Conservation (phyloP, 2,888 invertebrate genomes). For the Anorthoa munda region DNA sequence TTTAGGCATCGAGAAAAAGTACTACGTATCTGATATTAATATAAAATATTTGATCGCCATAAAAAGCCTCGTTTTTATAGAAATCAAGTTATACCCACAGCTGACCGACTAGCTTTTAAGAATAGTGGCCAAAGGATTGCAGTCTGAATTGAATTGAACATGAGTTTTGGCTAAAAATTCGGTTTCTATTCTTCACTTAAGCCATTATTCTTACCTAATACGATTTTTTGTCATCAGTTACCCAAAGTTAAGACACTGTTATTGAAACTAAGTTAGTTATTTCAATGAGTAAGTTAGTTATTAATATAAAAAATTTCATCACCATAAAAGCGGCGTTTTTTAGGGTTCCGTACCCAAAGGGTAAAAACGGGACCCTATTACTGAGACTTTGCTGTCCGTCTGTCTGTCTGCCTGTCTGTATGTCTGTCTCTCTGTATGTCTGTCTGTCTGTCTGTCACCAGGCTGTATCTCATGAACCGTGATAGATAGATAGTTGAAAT, state of each 20-base stretch:
- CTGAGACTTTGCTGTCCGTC: too few relatives aligned
- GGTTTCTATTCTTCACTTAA: conserved; percentile 3
- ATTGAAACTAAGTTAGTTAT: too few relatives aligned
- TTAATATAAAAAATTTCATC: background rate
- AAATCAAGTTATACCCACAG: background rate
- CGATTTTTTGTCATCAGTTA: conserved; percentile 26
- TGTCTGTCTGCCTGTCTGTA: too few relatives aligned
- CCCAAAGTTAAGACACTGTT: conserved; percentile 8
- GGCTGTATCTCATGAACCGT: too few relatives aligned
- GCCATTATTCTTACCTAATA: conserved; percentile 12
- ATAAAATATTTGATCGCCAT: background rate
- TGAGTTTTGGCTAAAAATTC: background rate
- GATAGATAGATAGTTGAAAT: too few relatives aligned
- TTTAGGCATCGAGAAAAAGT: background rate
- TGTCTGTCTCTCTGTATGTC: too few relatives aligned
- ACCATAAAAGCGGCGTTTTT: background rate
- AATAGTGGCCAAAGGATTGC: conserved; percentile 1
- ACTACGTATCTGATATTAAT: background rate
- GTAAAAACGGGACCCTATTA: too few relatives aligned
- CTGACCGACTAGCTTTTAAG: conserved; percentile 7
- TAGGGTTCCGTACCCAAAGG: too few relatives aligned
- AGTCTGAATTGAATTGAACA: background rate
- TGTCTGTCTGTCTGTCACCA: too few relatives aligned
- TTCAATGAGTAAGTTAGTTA: too few relatives aligned
- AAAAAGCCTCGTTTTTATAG: conserved; percentile 4